Evolutionary conservation across 2,797 vertebrate species (phyloP).

Genomic region (Pipistrellus pygmaeus): DNA sequence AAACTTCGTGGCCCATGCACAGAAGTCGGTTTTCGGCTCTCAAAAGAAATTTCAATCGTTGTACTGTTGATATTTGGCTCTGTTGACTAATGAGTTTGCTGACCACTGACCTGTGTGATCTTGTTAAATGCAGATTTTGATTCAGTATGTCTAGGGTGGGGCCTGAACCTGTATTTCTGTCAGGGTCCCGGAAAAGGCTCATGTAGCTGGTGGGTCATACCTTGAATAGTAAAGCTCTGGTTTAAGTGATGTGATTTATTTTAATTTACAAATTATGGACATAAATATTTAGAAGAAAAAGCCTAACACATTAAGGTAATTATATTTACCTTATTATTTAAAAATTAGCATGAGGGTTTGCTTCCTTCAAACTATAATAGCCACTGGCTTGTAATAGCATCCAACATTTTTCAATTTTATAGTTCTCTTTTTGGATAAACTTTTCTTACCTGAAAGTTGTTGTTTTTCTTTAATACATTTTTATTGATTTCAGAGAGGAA

Average conservation of each 20-base stretch:
- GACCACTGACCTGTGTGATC: not conserved
- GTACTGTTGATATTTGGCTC: too few species aligned
- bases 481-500: too few species aligned
- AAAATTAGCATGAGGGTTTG: not conserved
- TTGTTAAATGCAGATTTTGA: slow-evolving; percentile 31
- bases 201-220: not conserved
- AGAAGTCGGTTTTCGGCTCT: too few species aligned
- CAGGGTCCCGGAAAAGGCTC: not conserved
- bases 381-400: not conserved
- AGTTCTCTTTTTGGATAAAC: not conserved
- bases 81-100: too few species aligned
- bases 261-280: slow-evolving; percentile 17
- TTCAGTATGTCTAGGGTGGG: not conserved
- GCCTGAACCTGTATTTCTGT: not conserved
- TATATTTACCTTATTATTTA: not conserved
- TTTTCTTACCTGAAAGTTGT: not conserved
- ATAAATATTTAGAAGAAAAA: slow-evolving; percentile 47
- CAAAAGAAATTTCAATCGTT: too few species aligned
- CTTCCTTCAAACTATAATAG: not conserved
- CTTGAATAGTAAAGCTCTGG: not conserved
- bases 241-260: slow-evolving; percentile 32
- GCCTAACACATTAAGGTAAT: not conserved
- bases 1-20: too few species aligned
- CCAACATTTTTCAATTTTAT: not conserved
- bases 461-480: too few species aligned